These are phyloP conservation scores for Carcina quercana DNA, from an alignment of 2,888 invertebrate genomes.

Conservation along the genomic window DNA sequence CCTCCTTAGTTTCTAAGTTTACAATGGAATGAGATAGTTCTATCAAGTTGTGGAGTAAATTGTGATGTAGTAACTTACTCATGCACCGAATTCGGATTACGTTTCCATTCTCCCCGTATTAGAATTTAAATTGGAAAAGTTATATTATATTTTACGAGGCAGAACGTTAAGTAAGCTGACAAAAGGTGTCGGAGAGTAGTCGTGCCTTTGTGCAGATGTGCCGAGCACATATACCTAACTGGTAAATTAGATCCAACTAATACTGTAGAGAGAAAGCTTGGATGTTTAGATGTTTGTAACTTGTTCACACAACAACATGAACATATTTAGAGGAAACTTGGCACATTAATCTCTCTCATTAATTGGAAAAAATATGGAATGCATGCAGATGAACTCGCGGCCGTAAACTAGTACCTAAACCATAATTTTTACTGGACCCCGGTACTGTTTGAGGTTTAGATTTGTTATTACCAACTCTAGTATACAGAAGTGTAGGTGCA, in stretches of 20 bases:
- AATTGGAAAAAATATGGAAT: too few species aligned
- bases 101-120: background rate
- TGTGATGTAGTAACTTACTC: background rate
- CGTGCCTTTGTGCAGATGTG: background rate
- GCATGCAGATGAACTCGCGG: too few species aligned
- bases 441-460: too few species aligned
- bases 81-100: background rate
- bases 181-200: constrained; percentile 13
- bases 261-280: background rate
- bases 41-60: background rate
- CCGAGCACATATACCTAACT: background rate
- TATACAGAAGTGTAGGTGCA: too few species aligned
- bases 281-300: background rate
- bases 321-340: background rate
- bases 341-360: too few species aligned
- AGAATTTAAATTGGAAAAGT: constrained; percentile 8
- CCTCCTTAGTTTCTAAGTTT: background rate
- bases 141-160: constrained; percentile 14
- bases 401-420: too few species aligned
- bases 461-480: too few species aligned
- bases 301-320: background rate
- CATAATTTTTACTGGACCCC: too few species aligned
- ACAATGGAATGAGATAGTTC: background rate
- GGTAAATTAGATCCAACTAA: background rate
- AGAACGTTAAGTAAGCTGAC: constrained; percentile 15